Evolutionary conservation across 2,113 vertebrate species (phyloP).

Genomic region (Rhinopomastus cyanomelas): DNA sequence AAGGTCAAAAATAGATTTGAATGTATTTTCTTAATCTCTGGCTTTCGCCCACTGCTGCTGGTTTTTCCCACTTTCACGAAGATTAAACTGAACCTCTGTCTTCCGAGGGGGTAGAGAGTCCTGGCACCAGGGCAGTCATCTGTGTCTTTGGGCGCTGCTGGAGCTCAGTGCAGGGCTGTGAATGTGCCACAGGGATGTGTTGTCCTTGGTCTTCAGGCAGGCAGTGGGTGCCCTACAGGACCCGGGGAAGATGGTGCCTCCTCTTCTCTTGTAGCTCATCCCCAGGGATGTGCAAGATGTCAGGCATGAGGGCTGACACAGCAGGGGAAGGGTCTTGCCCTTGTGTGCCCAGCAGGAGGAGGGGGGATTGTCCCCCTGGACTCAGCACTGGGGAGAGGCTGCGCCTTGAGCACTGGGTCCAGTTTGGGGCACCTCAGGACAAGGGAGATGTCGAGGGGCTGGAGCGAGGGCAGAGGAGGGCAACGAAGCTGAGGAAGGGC

Average conservation of each 20-base stretch:
- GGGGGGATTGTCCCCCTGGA: too few species aligned
- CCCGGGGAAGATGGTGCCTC: background rate
- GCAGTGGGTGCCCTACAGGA: background rate
- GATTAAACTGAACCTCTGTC: conserved; percentile 37
- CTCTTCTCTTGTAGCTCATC: background rate
- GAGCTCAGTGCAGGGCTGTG: background rate
- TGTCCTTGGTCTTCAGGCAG: background rate
- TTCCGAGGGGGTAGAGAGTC: background rate
- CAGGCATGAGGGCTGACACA: background rate
- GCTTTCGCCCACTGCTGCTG: conserved; percentile 46
- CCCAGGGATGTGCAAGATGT: background rate
- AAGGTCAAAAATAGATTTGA: conserved; percentile 52
- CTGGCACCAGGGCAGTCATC: background rate
- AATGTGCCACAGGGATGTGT: background rate
- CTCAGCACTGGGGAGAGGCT: too few species aligned
- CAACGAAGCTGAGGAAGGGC: too few species aligned
- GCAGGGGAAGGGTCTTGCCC: background rate
- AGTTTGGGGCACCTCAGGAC: too few species aligned
- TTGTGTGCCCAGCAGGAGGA: too few species aligned
- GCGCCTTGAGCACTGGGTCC: too few species aligned
- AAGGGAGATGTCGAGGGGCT: too few species aligned
- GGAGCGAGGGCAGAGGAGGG: too few species aligned
- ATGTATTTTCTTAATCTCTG: conserved; percentile 72
- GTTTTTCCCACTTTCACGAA: conserved; percentile 34
- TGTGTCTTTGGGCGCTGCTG: background rate